Conservation (phyloP, 2,113 vertebrate species). For the Chrysemys picta region DNA sequence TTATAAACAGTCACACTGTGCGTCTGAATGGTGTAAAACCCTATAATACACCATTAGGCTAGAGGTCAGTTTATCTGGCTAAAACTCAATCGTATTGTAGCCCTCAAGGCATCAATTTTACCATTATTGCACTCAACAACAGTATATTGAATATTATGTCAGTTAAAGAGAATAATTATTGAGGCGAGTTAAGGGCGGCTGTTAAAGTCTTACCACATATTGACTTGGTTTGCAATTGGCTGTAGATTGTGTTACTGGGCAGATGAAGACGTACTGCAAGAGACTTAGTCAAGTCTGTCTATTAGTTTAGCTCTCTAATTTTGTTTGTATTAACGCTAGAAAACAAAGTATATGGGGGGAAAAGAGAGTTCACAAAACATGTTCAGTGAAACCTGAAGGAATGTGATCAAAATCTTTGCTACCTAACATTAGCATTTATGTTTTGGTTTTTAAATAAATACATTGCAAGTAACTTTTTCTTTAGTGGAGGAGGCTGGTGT, state of each 20-base stretch:
- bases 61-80: slow-evolving; percentile 79
- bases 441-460: background rate
- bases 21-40: slow-evolving; percentile 60
- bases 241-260: slow-evolving; percentile 65
- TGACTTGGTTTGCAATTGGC: slow-evolving; percentile 71
- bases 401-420: background rate
- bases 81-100: slow-evolving; percentile 83
- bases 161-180: slow-evolving; percentile 78
- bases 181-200: slow-evolving; percentile 68
- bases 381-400: background rate
- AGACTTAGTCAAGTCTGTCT: slow-evolving; percentile 66
- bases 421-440: background rate
- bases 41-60: slow-evolving; percentile 78
- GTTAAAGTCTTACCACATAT: slow-evolving; percentile 72
- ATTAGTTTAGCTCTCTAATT: slow-evolving; percentile 60
- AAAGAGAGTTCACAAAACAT: background rate
- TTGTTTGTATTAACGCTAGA: slow-evolving; percentile 16
- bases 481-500: background rate
- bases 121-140: slow-evolving; percentile 73
- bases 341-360: slow-evolving; percentile 6
- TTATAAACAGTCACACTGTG: slow-evolving; percentile 34
- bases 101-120: slow-evolving; percentile 80
- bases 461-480: background rate
- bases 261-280: slow-evolving; percentile 63
- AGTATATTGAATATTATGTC: slow-evolving; percentile 78